Conservation (phyloP, 2,888 invertebrate genomes). For the Patella pellucida region DNA sequence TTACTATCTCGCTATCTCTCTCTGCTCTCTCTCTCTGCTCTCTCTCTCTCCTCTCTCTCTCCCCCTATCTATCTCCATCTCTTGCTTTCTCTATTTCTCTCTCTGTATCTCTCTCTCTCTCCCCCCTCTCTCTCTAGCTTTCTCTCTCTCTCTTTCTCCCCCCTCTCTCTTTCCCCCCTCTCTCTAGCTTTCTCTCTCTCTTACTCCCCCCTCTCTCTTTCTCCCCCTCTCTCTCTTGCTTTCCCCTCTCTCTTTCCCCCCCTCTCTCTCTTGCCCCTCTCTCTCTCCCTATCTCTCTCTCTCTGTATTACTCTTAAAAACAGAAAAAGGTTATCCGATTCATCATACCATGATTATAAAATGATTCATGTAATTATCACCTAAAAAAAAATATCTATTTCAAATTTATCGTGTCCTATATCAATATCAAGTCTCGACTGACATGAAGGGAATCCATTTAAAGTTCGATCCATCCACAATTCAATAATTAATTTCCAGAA, state of each 20-base stretch:
- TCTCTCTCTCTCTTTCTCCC: conserved; percentile 15
- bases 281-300: conserved; percentile 13
- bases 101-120: background rate
- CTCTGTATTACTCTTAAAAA: background rate
- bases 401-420: too few species aligned
- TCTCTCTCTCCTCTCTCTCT: conserved; percentile 7
- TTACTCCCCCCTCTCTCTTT: conserved; percentile 6
- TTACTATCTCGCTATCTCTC: too few species aligned
- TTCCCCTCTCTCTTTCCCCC: conserved; percentile 21
- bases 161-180: background rate
- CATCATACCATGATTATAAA: too few species aligned
- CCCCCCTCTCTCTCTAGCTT: conserved; percentile 3
- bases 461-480: too few species aligned
- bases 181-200: conserved; percentile 3
- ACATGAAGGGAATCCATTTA: too few species aligned
- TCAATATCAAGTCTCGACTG: too few species aligned
- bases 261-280: conserved; percentile 12
- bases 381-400: too few species aligned
- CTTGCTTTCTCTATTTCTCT: too few species aligned
- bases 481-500: too few species aligned
- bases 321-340: background rate
- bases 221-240: too few species aligned
- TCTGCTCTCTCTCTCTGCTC: conserved; percentile 11
- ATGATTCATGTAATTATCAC: too few species aligned
- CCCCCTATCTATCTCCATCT: too few species aligned